A percentile compares a stretch with the other conserved stretches of the same genome.
These are phyloP conservation scores for Ochlodes sylvanus DNA, from an alignment of 2,888 invertebrate species.

Conservation along the genomic window DNA sequence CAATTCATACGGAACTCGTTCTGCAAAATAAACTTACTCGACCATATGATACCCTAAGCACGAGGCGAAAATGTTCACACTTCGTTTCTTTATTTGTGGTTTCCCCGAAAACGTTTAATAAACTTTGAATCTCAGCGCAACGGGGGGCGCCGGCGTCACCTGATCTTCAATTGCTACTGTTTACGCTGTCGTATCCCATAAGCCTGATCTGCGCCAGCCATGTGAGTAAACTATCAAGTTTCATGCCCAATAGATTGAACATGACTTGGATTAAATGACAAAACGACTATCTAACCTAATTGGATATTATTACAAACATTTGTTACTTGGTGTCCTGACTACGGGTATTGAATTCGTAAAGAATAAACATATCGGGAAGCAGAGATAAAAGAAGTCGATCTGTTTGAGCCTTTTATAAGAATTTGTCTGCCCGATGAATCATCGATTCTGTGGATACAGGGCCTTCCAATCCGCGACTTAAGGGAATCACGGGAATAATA, in stretches of 20 bases:
- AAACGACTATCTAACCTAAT: constrained; percentile 40
- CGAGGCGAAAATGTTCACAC: constrained; percentile 47
- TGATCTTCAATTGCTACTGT: constrained; percentile 73
- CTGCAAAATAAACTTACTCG: neutral
- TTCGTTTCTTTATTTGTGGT: constrained; percentile 39
- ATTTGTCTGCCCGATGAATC: no score
- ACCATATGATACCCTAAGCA: constrained; percentile 35
- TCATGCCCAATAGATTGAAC: constrained; percentile 69
- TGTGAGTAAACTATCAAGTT: constrained; percentile 65
- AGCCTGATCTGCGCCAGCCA: constrained; percentile 46
- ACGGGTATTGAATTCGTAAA: no score
- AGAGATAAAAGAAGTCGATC: no score
- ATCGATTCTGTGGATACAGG: no score
- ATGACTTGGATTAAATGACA: constrained; percentile 54
- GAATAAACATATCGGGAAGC: no score
- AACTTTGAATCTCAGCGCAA: constrained; percentile 50
- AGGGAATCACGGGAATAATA: no score
- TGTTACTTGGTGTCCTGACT: neutral
- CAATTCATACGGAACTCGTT: constrained; percentile 15
- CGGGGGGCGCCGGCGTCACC: constrained; percentile 73
- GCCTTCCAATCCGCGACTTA: no score
- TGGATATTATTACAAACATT: neutral
- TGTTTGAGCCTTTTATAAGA: no score
- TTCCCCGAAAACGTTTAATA: constrained; percentile 51
- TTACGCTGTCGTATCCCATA: constrained; percentile 62